Evolutionary conservation across 2,113 vertebrate species (phyloP).

Genomic region (Eulemur rufifrons): DNA sequence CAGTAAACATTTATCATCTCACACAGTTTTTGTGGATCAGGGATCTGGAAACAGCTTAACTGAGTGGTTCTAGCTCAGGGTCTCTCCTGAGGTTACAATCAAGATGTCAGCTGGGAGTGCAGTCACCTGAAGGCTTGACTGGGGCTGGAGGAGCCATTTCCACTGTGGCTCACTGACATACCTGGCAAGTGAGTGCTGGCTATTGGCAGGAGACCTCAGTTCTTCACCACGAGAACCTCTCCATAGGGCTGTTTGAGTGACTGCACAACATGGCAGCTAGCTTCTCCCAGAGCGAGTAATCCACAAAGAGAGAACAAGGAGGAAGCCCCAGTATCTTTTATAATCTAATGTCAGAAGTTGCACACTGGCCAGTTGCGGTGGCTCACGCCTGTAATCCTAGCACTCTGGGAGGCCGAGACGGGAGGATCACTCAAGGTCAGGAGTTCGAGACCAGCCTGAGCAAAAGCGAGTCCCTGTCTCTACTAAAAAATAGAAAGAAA

Average conservation of each 20-base stretch:
- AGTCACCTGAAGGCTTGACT: not conserved
- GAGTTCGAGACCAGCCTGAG: no score
- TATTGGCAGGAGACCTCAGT: not conserved
- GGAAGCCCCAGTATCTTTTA: not conserved
- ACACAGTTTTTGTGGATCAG: not conserved
- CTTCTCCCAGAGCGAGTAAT: not conserved
- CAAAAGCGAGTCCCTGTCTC: no score
- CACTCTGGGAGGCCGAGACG: no score
- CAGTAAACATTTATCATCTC: not conserved
- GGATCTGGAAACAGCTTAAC: not conserved
- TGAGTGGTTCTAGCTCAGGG: not conserved
- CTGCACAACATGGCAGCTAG: not conserved
- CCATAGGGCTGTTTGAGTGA: not conserved
- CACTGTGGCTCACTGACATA: not conserved
- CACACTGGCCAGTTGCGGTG: no score
- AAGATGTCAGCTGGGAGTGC: not conserved
- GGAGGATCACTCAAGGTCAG: no score
- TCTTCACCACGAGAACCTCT: not conserved
- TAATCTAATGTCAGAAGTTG: not conserved
- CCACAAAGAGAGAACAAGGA: not conserved
- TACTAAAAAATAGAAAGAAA: no score
- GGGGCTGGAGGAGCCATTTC: not conserved
- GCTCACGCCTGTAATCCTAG: no score
- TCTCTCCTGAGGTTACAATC: not conserved
- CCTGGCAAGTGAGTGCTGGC: not conserved